Evolutionary conservation across 1,140 invertebrate genomes (phyloP).

Genomic region (Apocrypta bakeri): DNA sequence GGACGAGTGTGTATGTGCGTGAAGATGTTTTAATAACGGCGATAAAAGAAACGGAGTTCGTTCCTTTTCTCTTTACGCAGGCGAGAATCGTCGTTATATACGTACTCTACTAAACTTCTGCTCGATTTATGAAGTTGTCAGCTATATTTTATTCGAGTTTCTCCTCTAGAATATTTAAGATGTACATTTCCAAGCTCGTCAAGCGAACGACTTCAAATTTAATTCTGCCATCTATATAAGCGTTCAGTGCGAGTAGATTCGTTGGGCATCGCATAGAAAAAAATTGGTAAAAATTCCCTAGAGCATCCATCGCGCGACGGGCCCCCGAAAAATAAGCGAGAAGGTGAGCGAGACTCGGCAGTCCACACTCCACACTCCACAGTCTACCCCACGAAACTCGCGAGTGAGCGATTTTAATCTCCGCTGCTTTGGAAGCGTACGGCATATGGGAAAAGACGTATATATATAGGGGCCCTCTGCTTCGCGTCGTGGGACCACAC

Average conservation of each 20-base stretch:
- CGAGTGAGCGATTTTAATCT: conserved; percentile 39
- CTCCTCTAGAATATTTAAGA: too few relatives aligned
- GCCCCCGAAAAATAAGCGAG: conserved; percentile 9
- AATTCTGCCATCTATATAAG: too few relatives aligned
- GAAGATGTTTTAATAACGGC: conserved; percentile 29
- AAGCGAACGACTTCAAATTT: too few relatives aligned
- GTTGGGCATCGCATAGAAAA: too few relatives aligned
- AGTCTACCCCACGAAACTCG: background rate
- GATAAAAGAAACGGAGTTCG: background rate
- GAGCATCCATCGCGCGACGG: background rate
- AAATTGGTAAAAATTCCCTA: background rate
- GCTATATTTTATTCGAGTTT: too few relatives aligned
- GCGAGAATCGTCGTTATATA: background rate
- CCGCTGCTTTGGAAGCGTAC: background rate
- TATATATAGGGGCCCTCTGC: conserved; percentile 28
- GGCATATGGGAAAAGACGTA: conserved; percentile 22
- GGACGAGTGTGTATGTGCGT: background rate
- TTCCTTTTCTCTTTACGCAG: background rate
- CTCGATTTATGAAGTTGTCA: background rate
- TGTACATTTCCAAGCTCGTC: too few relatives aligned
- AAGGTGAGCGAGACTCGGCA: background rate
- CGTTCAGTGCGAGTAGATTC: too few relatives aligned
- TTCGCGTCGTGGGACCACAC: conserved; percentile 57
- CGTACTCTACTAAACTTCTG: too few relatives aligned
- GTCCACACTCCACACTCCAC: background rate